Base-by-base conservation (phyloP, 2,888 invertebrate species). In the Latrodectus hesperus region DNA sequence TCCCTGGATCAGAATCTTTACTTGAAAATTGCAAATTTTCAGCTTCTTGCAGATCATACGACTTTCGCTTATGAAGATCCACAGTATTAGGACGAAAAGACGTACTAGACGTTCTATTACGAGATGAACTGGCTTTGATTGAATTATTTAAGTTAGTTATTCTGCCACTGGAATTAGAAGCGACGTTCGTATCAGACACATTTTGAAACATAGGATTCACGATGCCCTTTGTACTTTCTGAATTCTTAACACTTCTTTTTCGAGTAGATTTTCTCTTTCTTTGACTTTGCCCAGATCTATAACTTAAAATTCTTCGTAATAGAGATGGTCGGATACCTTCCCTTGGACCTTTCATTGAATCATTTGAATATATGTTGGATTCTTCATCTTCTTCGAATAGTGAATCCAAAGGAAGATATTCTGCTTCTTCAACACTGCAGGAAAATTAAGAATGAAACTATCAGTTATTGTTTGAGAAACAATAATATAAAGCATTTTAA, bases 351-450 rank as follows among this genome's bases (percentile, higher is more conserved):
- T 79, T 72, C 1, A 88, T 12, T 2, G 87, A 88, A 10, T 68
- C 73, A 12, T 71, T 70, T 12, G 17, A 55, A 52, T 89, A 89
- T 17, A 73, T 70, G 49, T 88, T 82, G 64, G 65, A 79, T 53
- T 86, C 86, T 17, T 49, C 53, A 17, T 89, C 89, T 38, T 89
- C 82, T 68, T 89, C 89, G 14, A 87, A 73, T 0, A 89, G 67
- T 38, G 84, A 80, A 12, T 89, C 89, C 60, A 89, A 26, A 9
- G 84, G 89, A 51, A 87, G 53, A 26, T 88, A 89, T 73, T 88
- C 85, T 6, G 88, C 85, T 8, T 89, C 89, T 76, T 76, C 83
- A 26, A 85, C 81, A 65, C 86, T 87, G 49, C 65, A 73, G 10
- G 3, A 17, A 52, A 51, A 17, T 67, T 1, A 74, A 53, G 11